Conservation (phyloP, 2,797 vertebrate species). For the Pitangus sulphuratus region DNA sequence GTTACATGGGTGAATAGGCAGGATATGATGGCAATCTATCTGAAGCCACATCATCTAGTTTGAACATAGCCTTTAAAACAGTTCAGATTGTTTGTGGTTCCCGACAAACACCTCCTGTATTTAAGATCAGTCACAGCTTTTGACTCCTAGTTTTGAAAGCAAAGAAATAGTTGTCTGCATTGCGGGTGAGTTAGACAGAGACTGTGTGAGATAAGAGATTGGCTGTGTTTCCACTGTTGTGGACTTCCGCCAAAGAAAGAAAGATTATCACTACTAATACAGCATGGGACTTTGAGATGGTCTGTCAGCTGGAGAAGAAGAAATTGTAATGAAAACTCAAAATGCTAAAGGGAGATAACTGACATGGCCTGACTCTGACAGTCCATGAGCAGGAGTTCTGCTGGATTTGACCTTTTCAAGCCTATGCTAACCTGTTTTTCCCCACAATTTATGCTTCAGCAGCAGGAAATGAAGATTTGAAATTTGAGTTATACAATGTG, state of each 20-base stretch:
- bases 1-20: neutral
- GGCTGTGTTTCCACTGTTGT: neutral
- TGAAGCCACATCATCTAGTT: neutral
- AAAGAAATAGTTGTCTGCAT: neutral
- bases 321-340: neutral
- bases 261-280: constrained; percentile 5
- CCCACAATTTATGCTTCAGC: neutral
- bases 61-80: neutral
- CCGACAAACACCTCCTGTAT: neutral
- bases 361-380: neutral
- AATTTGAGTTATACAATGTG: neutral
- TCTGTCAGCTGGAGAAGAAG: constrained; percentile 2
- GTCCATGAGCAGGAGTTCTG: neutral
- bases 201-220: neutral
- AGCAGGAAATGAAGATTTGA: neutral
- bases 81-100: neutral
- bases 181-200: neutral
- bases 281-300: neutral
- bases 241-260: constrained; percentile 20
- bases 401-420: neutral
- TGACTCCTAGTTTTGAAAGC: constrained; percentile 6
- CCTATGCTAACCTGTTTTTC: neutral
- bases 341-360: neutral
- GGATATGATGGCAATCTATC: neutral
- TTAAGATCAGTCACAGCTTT: neutral